Evolutionary conservation across 2,797 vertebrate genomes (phyloP).

Genomic region (Mus minutoides): DNA sequence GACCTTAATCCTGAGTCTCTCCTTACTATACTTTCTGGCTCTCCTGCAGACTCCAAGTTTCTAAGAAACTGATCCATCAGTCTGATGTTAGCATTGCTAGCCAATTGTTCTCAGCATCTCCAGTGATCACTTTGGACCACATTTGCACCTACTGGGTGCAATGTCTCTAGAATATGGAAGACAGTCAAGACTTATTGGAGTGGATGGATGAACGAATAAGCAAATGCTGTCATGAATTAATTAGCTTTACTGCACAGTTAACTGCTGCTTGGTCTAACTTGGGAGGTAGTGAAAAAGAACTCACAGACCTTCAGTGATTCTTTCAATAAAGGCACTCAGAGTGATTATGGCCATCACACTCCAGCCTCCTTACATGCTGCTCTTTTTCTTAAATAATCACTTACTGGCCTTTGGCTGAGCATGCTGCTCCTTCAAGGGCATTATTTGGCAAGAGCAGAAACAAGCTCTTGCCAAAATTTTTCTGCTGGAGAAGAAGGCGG

Average conservation of each 20-base stretch:
- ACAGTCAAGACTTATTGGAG: not conserved
- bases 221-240: not conserved
- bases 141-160: not conserved
- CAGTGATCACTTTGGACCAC: not conserved
- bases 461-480: constrained; percentile 26
- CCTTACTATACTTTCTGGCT: not conserved
- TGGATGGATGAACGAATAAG: not conserved
- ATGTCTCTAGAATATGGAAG: not conserved
- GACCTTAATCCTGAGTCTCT: not conserved
- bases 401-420: not conserved
- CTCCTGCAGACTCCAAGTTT: not conserved
- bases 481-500: constrained; percentile 22
- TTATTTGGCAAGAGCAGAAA: not conserved
- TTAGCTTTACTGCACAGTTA: constrained; percentile 7
- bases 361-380: not conserved
- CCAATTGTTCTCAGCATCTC: not conserved
- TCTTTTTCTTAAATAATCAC: not conserved
- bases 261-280: not conserved
- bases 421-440: constrained; percentile 26
- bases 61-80: not conserved
- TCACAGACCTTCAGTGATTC: not conserved
- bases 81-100: not conserved
- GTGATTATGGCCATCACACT: not conserved
- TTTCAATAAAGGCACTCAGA: not conserved
- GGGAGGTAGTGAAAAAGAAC: not conserved